Base-by-base conservation (phyloP, 2,113 vertebrate genomes). In the Oxyruncus cristatus region DNA sequence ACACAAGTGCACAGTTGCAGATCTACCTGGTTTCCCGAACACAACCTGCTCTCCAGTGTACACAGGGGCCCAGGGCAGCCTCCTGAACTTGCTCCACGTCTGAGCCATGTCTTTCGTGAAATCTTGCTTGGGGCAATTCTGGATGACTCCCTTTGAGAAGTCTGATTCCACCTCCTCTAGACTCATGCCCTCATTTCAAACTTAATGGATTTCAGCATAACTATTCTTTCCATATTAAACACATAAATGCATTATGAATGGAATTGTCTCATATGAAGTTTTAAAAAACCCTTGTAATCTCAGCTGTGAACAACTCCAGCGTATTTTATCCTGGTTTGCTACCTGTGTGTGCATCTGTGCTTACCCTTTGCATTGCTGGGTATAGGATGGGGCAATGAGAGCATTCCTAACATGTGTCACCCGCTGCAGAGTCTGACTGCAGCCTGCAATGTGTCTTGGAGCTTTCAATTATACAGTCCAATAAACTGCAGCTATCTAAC, bases 391-490 rank as follows among this genome's bases (percentile, higher is more conserved):
- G 53, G 55, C 72, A 68, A 14, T 10, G 56, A 78, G 47, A 72
- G 41, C 89, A 30, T 0, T n/a, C 71, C 63, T 13, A 15, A 49
- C 0, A 0, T 11, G 27, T 15, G 63, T 42, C 42, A 35, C 9
- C 19, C 39, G 15, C 11, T 21, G 68, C 88, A 39, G 85, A 61
- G 74, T 61, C 14, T 55, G 58, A 62, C 56, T 76, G 46, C 35
- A 63, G 66, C 63, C 53, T 33, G 28, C 47, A 59, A 37, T 39
- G n/a, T 8, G 63, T 77, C 68, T 68, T 63, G 68, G 42, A 94
- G 74, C 82, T 83, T 79, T 27, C 77, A 90, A 84, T 87, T 90
- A 90, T 2, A n/a, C 73, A 92, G 83, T 13, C 86, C 91, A 97
- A 93, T 82, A 79, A 94, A 72, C 76, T 33, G 26, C 9, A 6